Evolutionary conservation across 2,888 invertebrate genomes (phyloP).

Genomic region (Orchesella flavescens): DNA sequence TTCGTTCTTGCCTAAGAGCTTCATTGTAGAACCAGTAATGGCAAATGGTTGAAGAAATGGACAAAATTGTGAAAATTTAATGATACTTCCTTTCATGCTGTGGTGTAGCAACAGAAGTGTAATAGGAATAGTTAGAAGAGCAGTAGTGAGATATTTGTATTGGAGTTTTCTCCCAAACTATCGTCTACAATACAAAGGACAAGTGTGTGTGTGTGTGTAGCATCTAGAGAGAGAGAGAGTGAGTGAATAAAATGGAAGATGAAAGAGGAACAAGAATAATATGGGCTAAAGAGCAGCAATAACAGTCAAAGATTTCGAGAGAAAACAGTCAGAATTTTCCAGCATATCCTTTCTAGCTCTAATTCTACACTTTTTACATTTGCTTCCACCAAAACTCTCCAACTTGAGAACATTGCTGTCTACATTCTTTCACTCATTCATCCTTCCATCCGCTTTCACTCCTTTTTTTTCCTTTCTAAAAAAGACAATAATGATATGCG

Average conservation of each 20-base stretch:
- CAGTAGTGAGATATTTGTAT: constrained; percentile 20
- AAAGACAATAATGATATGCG: constrained; percentile 7
- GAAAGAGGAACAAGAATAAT: neutral
- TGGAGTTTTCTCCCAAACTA: neutral
- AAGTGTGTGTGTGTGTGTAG: neutral
- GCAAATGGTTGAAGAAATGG: constrained; percentile 45
- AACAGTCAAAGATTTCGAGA: constrained; percentile 21
- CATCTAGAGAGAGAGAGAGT: neutral
- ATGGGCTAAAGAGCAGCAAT: neutral
- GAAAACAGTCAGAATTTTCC: neutral
- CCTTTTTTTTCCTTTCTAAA: neutral
- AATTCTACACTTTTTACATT: neutral
- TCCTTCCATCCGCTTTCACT: neutral
- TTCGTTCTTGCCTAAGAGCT: constrained; percentile 15
- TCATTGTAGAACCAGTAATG: constrained; percentile 24
- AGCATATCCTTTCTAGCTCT: neutral
- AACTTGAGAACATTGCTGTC: neutral
- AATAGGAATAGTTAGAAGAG: constrained; percentile 5
- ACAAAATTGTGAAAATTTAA: constrained; percentile 53
- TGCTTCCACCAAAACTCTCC: too few relatives aligned
- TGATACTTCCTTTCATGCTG: constrained; percentile 22
- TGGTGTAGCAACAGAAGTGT: constrained; percentile 8
- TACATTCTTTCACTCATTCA: constrained; percentile 7
- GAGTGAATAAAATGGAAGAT: neutral
- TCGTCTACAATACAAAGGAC: too few relatives aligned